Evolutionary conservation across 2,888 invertebrate species (phyloP), one percentile per base, ranked within the genome.

Genomic region (Melanotus villosus): DNA sequence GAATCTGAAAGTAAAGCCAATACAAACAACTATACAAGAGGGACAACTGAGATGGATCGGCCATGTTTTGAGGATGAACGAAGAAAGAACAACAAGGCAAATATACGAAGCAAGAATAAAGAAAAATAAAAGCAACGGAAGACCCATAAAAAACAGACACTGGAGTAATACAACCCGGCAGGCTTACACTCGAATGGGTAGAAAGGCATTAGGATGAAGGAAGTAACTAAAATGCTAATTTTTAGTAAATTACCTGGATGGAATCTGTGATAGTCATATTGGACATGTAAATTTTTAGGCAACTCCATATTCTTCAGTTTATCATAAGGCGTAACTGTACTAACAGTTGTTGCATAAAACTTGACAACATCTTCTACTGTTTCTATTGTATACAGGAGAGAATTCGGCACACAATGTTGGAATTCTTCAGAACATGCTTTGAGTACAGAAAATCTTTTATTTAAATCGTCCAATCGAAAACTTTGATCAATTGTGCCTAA

Each of bases 261-360:
- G 84, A 96, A 98, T 65, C 96, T 87, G 43, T 92, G 82, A 82
- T 94, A 93, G 50, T 97, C 92, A 68, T 90, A 86, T 80, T 94
- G 92, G 2, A 98, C 87, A 82, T 97, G 92, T 21, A 98, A 84
- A 86, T 98, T 98, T 79, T 92, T 91, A 0, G 98, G 97, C 57
- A 98, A 84, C 26, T 95, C 90, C 80, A 90, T 88, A 68, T 86
- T 88, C 70, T 88, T 89, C 77, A 96, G 81, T 30, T 89, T 88
- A 76, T 96, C 96, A 78, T 91, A 89, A 12, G 96, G 95, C 16
- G 92, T 90, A 2, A 86, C 87, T 0, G 89, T 89, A 72, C 90
- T 88, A 1, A 96, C 89, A 14, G 92, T 89, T 1, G 92, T 92
- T 56, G 85, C 80, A 80, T 96, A 97, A 83, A 93, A 96, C 1